Conservation (phyloP, 2,888 invertebrate genomes). For the Agriopis leucophaearia region DNA sequence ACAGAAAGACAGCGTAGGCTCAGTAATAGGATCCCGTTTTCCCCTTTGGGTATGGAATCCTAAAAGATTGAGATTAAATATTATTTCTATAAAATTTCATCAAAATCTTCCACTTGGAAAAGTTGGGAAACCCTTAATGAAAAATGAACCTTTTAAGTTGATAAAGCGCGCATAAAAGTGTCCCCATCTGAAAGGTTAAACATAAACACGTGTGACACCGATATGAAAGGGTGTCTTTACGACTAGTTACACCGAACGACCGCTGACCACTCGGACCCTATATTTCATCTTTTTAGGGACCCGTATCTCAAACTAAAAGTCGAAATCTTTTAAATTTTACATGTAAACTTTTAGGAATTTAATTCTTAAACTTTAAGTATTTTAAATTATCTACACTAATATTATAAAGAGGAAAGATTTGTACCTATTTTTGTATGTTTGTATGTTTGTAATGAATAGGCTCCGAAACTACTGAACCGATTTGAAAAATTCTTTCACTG, state of each 20-base stretch:
- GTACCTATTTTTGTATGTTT: no score
- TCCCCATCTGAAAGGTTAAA: slow-evolving; percentile 47
- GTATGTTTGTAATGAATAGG: no score
- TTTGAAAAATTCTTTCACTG: no score
- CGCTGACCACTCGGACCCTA: slow-evolving; percentile 56
- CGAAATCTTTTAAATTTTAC: no score
- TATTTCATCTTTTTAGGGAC: slow-evolving; percentile 68
- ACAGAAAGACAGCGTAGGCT: no score
- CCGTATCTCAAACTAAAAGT: not conserved
- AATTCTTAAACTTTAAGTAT: no score
- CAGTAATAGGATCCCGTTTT: no score
- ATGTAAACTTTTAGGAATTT: no score
- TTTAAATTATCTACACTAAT: no score
- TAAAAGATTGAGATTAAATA: not conserved
- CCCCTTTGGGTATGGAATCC: no score
- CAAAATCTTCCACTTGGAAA: slow-evolving; percentile 7
- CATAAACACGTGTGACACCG: slow-evolving; percentile 53
- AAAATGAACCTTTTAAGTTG: slow-evolving; percentile 35
- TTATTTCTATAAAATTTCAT: not conserved
- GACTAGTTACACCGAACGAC: slow-evolving; percentile 63
- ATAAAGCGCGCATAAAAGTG: slow-evolving; percentile 45
- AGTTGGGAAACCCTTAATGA: slow-evolving; percentile 28
- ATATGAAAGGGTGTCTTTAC: slow-evolving; percentile 51
- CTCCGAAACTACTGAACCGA: no score
- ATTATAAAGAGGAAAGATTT: no score